phyloP scores from a whole-genome alignment of 92 coral and sea anemone species.

The Phenganax marumi region DNA sequence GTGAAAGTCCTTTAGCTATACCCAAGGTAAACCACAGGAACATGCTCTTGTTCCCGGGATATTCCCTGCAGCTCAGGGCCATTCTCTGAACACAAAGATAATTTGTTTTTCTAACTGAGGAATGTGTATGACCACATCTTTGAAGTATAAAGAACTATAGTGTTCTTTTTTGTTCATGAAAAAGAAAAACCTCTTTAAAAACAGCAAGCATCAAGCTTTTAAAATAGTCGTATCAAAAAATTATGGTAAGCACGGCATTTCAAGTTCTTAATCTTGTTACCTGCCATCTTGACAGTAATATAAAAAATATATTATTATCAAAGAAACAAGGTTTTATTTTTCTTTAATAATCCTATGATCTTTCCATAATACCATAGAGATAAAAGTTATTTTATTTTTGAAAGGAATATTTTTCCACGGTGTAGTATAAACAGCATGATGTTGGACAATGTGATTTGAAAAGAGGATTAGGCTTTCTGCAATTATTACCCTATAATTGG shows the following conservation, averaged over 20 bases:
- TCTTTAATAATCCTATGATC: too few species aligned
- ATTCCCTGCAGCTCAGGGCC: neutral
- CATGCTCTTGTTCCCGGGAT: neutral
- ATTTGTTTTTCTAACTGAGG: neutral
- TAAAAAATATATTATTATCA: too few species aligned
- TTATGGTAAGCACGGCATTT: neutral
- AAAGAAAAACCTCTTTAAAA: neutral
- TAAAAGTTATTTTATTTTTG: neutral
- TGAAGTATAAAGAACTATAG: constrained; percentile 1
- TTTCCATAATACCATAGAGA: neutral
- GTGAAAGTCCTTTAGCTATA: neutral
- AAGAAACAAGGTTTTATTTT: too few species aligned
- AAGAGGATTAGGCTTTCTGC: neutral
- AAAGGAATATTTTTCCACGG: neutral
- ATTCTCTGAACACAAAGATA: neutral
- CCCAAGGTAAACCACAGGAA: neutral
- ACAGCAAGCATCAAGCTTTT: neutral
- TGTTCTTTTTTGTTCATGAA: neutral
- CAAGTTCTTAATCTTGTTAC: too few species aligned
- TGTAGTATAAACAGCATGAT: neutral
- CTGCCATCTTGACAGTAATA: too few species aligned
- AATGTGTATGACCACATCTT: neutral
- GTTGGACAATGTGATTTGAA: neutral
- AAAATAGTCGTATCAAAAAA: neutral
- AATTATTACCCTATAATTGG: constrained; percentile 15